Evolutionary conservation across 2,797 vertebrate species (phyloP).

Genomic region (Acipenser oxyrinchus): DNA sequence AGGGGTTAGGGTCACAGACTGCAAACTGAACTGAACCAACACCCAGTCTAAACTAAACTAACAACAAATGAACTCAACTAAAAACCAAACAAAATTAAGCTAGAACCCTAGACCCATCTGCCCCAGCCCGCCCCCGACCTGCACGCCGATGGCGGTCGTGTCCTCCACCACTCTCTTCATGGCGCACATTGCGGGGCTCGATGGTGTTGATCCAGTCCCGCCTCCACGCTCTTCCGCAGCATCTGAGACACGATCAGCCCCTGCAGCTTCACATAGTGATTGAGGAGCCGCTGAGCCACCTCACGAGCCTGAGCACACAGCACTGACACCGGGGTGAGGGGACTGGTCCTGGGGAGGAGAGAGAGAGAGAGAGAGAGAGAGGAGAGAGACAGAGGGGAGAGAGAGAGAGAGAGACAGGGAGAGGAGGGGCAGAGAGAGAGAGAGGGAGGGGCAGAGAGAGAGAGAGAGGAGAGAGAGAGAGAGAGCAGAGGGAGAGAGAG

Average conservation of each 20-base stretch:
- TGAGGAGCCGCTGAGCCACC: conserved; percentile 86
- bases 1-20: neutral
- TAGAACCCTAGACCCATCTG: no score
- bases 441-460: no score
- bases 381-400: neutral
- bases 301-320: conserved; percentile 82
- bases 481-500: no score
- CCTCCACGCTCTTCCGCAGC: conserved; percentile 89
- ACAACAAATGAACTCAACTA: no score
- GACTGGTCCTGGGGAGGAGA: conserved; percentile 63
- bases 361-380: neutral
- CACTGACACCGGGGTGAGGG: conserved; percentile 73
- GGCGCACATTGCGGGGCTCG: conserved; percentile 85
- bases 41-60: neutral
- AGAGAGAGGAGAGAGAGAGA: no score
- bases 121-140: fast-evolving
- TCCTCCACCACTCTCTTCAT: conserved; percentile 98
- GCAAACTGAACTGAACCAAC: neutral
- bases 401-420: no score
- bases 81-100: no score
- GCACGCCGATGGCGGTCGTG: conserved; percentile 66
- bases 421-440: no score
- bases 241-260: conserved; percentile 75
- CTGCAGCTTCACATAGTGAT: conserved; percentile 91
- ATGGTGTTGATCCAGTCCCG: conserved; percentile 94